Base-by-base conservation (phyloP, 2,113 vertebrate species). In the Urocynchramus pylzowi region DNA sequence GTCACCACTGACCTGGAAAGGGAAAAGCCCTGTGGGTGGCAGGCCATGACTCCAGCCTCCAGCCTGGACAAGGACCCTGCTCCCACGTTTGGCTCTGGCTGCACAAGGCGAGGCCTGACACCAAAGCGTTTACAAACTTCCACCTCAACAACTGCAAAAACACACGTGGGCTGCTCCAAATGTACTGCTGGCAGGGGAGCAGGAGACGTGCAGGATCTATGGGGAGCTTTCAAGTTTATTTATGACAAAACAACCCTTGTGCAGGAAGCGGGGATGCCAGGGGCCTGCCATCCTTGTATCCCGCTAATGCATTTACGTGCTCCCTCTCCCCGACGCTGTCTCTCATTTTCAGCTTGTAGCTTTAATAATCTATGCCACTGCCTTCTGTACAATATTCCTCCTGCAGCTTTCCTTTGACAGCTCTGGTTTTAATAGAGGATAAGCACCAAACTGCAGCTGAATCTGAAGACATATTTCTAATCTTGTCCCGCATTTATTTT, bases 361-460 rank as follows among this genome's bases (percentile, higher is more conserved):
- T 95, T 92, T 97, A 94, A 94, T 96, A 93, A 95, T 94, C 95
- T 90, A 10, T 89, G 90, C 92, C 54, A 6, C 60, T 93, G 89
- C 88, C 73, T 88, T 67, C 93, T 94, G 71, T 80, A 64, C 75
- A 74, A 37, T 68, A n/a, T 93, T 94, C 75, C 54, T 95, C 85
- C 93, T 1, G 82, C 87, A 94, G 95, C 90, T 96, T 78, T 44
- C 85, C 78, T 93, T 93, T 96, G 92, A 96, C 95, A 97, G 90
- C 87, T 94, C 90, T 93, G 87, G 75, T 96, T 93, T 93, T 84
- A 94, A 93, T 54, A 74, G 87, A 84, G 85, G 90, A 81, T 96
- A 95, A 95, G 79, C 79, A 75, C 21, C 86, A 57, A 95, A 71
- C 86, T 91, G 69, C 82, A 94, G 87, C 90, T 65, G 93, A 84